Evolutionary conservation across 2,113 vertebrate genomes (phyloP).

Genomic region (Silurus asotus): DNA sequence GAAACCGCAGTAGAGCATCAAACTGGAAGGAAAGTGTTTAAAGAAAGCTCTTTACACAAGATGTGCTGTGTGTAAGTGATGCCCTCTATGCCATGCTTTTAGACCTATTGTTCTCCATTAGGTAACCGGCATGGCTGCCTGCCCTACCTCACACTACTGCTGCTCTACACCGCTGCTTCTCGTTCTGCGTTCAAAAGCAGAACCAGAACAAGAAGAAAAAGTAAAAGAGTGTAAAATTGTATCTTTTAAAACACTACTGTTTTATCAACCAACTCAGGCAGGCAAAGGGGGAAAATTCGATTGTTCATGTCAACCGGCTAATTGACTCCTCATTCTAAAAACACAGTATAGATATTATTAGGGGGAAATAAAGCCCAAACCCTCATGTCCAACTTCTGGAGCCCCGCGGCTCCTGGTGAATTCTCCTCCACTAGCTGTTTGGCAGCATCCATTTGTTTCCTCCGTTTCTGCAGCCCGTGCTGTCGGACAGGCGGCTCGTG

Average conservation of each 20-base stretch:
- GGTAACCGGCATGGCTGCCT: conserved; percentile 54
- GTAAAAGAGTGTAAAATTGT: conserved; percentile 31
- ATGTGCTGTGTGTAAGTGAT: conserved; percentile 29
- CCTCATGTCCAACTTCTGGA: conserved; percentile 61
- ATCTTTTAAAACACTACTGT: not conserved
- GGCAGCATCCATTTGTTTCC: conserved; percentile 59
- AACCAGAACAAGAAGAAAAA: not conserved
- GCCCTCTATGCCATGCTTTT: conserved; percentile 46
- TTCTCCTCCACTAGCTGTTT: conserved; percentile 58
- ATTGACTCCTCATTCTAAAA: conserved; percentile 10
- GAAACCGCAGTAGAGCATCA: not conserved
- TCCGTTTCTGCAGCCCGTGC: conserved; percentile 62
- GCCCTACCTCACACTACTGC: conserved; percentile 47
- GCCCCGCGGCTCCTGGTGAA: conserved; percentile 46
- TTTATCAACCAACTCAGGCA: not conserved
- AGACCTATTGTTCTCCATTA: conserved; percentile 58
- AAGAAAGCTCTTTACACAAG: not conserved
- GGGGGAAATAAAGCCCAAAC: conserved; percentile 52
- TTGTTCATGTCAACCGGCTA: not conserved
- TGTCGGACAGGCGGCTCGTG: conserved; percentile 57
- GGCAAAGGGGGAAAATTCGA: not conserved
- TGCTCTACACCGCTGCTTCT: conserved; percentile 24
- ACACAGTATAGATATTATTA: conserved; percentile 27
- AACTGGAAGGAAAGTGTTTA: not conserved
- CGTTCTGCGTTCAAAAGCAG: conserved; percentile 24